phyloP scores from a whole-genome alignment of 2,797 vertebrate genomes.

The Darevskia nairensis region DNA sequence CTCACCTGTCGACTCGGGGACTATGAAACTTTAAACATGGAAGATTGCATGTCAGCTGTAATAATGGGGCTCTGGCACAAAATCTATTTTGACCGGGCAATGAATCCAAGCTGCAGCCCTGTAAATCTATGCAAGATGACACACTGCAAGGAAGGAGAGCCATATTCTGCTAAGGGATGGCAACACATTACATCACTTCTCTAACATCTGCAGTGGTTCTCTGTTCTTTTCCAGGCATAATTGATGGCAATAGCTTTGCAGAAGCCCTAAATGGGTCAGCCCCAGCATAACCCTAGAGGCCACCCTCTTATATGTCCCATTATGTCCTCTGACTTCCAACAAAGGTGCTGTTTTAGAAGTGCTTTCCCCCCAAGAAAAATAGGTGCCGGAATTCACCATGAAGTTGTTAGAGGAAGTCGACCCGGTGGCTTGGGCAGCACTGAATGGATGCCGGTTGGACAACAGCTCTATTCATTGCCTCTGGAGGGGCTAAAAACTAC shows the following conservation, averaged over 20 bases:
- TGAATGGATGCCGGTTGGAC: no score
- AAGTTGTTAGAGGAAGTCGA: no score
- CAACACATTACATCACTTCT: neutral
- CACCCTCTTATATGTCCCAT: neutral
- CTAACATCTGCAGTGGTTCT: neutral
- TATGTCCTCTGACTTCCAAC: neutral
- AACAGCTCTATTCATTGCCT: no score
- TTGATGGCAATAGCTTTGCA: neutral
- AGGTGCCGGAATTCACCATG: no score
- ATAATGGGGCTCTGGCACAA: neutral
- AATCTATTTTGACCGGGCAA: constrained; percentile 1
- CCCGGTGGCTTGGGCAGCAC: no score
- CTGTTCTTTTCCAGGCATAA: neutral
- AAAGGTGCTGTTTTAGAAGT: neutral
- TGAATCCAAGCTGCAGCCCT: neutral
- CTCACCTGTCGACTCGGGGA: neutral
- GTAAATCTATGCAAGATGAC: neutral
- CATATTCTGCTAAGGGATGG: neutral
- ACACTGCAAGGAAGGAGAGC: neutral
- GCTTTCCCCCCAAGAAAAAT: no score
- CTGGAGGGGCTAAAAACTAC: no score
- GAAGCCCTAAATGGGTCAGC: neutral
- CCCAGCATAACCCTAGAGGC: neutral
- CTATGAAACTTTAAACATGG: neutral
- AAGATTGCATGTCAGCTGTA: constrained; percentile 10